phyloP scores from a whole-genome alignment of 2,888 invertebrate genomes.

The Agriopis aurantiaria region DNA sequence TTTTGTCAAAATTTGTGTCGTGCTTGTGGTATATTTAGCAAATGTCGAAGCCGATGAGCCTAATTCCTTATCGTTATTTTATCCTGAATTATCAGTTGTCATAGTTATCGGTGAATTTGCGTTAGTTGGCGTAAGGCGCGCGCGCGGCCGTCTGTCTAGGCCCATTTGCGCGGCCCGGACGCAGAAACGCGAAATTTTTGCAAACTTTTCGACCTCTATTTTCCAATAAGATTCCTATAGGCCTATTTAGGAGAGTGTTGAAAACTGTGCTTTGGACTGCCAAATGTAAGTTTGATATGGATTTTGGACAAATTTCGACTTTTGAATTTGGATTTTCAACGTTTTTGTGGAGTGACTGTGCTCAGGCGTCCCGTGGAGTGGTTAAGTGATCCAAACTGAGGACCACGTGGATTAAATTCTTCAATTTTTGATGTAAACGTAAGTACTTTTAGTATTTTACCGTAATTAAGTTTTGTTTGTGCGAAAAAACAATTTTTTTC shows the following conservation, averaged over 20 bases:
- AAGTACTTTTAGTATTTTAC: constrained; percentile 60
- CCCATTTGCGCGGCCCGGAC: constrained; percentile 71
- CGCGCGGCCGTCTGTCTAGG: constrained; percentile 60
- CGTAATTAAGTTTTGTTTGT: constrained; percentile 27
- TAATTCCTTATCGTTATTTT: constrained; percentile 64
- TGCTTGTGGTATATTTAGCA: constrained; percentile 14
- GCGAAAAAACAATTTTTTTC: constrained; percentile 16
- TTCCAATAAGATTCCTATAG: constrained; percentile 84
- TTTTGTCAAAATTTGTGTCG: constrained; percentile 22
- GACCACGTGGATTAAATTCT: constrained; percentile 55
- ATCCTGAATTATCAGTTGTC: constrained; percentile 57
- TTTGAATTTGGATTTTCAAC: constrained; percentile 57
- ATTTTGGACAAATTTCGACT: constrained; percentile 55
- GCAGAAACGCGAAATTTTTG: constrained; percentile 72
- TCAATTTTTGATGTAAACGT: constrained; percentile 53
- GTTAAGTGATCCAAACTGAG: constrained; percentile 47
- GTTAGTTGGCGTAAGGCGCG: constrained; percentile 53
- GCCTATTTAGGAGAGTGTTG: constrained; percentile 72
- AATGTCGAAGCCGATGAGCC: constrained; percentile 32
- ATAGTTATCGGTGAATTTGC: constrained; percentile 46
- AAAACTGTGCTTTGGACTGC: constrained; percentile 51
- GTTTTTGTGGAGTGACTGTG: constrained; percentile 65
- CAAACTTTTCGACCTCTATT: constrained; percentile 61
- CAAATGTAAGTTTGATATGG: constrained; percentile 57
- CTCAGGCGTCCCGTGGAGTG: constrained; percentile 45